These are phyloP conservation scores for Rugalucina vietnamica DNA, from an alignment of 2,888 invertebrate genomes.

Conservation along the genomic window DNA sequence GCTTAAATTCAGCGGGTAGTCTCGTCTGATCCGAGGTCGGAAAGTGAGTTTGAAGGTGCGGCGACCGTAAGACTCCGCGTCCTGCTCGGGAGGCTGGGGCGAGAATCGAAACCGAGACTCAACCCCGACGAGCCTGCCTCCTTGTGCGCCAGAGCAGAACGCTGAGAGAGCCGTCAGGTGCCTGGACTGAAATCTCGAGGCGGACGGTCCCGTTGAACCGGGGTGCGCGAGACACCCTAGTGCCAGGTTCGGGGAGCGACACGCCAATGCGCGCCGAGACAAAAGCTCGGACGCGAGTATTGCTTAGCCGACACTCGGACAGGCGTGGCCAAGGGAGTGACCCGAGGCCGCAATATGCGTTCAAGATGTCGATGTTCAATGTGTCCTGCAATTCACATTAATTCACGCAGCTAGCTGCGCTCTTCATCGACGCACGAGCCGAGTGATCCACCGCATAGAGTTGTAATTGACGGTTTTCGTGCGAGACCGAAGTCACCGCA, in stretches of 20 bases:
- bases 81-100: slow-evolving; percentile 76
- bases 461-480: slow-evolving; percentile 26
- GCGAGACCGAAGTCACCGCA: neutral
- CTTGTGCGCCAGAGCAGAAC: neutral
- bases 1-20: no score
- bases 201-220: slow-evolving; percentile 11
- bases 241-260: slow-evolving; percentile 25
- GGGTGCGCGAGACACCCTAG: neutral
- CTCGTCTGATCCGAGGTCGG: no score
- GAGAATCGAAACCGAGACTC: neutral
- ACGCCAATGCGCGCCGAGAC: slow-evolving; percentile 22
- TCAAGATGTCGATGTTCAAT: slow-evolving; percentile 87
- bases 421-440: slow-evolving; percentile 88
- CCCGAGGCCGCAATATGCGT: slow-evolving; percentile 87
- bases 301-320: slow-evolving; percentile 80
- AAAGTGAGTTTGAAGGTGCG: no score
- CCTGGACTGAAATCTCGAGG: slow-evolving; percentile 23
- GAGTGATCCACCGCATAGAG: slow-evolving; percentile 85
- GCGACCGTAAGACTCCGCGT: no score
- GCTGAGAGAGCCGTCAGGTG: neutral
- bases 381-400: slow-evolving; percentile 85
- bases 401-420: slow-evolving; percentile 85
- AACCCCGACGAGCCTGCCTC: neutral
- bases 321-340: slow-evolving; percentile 80
- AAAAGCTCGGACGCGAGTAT: neutral